Conservation (phyloP, 2,113 vertebrate species). For the Rhabdomys dilectus region DNA sequence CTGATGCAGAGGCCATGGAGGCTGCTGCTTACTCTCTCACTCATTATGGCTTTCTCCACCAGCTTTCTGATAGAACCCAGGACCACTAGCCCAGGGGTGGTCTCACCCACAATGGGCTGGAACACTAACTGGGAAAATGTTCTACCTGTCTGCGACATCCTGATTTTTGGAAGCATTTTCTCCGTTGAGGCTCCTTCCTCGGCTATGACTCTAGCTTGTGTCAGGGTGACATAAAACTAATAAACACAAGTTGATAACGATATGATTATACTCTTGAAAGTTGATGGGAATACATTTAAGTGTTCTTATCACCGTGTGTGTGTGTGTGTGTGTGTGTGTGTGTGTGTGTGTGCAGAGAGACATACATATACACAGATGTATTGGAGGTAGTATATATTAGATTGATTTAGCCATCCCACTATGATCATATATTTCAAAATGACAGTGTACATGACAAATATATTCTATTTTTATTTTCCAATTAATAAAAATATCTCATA, state of each 20-base stretch:
- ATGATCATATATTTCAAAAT: not conserved
- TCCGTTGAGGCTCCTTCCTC: not conserved
- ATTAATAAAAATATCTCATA: not conserved
- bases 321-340: not conserved
- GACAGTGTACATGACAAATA: not conserved
- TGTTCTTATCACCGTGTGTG: not conserved
- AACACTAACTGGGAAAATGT: not conserved
- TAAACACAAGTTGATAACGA: not conserved
- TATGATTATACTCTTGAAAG: not conserved
- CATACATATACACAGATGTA: not conserved
- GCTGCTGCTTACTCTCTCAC: not conserved
- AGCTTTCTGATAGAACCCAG: not conserved
- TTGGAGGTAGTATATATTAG: not conserved
- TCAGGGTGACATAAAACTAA: not conserved
- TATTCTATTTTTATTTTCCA: not conserved
- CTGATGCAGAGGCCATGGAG: not conserved
- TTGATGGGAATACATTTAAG: not conserved
- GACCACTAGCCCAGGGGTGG: not conserved
- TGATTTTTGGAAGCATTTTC: not conserved
- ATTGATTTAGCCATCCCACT: not conserved
- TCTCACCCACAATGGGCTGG: not conserved
- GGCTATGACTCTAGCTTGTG: not conserved
- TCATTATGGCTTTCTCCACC: not conserved
- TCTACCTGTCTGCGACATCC: not conserved
- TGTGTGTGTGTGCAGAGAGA: not conserved